Conservation (phyloP, 2,888 invertebrate genomes). For the Protonemura montana region DNA sequence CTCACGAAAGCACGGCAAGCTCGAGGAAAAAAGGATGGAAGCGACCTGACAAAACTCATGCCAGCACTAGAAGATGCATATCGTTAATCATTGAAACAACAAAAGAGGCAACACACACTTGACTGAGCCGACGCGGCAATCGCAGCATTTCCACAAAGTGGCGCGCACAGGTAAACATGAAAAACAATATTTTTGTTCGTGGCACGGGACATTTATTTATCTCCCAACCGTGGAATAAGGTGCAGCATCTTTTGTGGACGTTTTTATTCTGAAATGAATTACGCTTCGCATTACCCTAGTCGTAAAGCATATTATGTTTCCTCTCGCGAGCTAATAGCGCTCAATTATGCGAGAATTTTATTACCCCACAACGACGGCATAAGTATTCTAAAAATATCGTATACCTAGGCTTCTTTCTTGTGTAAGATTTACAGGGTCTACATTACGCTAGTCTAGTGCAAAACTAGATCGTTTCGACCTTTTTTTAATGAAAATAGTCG, state of each 20-base stretch:
- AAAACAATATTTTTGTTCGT: conserved; percentile 7
- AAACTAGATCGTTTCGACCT: background rate
- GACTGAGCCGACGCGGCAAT: background rate
- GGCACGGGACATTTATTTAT: background rate
- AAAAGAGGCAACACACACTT: background rate
- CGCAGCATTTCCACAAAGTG: background rate
- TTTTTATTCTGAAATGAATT: no score
- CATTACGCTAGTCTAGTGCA: background rate
- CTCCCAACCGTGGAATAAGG: background rate
- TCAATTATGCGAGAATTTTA: no score
- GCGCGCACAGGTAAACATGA: background rate
- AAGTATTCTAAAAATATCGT: no score
- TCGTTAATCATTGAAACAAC: background rate
- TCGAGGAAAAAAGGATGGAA: background rate
- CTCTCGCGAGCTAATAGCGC: no score
- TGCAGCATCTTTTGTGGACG: background rate
- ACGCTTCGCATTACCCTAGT: no score
- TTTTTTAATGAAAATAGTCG: background rate
- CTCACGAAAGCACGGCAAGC: background rate
- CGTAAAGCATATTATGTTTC: no score
- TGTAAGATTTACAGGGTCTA: no score
- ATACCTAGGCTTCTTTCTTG: no score
- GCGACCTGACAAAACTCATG: background rate
- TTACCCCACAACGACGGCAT: no score
- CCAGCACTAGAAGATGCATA: background rate